Evolutionary conservation across 2,888 invertebrate genomes (phyloP), one percentile per base, ranked within the genome.

Genomic region (Andrena flavipes): DNA sequence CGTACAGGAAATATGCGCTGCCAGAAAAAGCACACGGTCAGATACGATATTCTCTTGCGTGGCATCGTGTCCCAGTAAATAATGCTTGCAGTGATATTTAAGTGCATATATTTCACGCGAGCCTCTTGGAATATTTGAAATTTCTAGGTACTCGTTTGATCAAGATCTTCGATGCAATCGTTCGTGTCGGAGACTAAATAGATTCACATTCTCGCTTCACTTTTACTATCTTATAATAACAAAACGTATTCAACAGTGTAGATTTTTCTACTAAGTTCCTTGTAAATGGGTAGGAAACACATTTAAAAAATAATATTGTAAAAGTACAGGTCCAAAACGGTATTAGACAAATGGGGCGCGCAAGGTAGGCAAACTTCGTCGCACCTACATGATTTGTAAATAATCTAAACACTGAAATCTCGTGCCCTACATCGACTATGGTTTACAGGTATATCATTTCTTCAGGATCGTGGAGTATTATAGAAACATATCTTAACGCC

Each of bases 41-140:
- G 10, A 20, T 62, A 26, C 5, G 54, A 48, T 77, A 78, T 78
- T 63, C 20, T 56, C 60, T 16, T 26, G n/a, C 13, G 23, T 63
- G 70, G 23, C 62, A 70, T 70, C 54, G 6, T 54, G 30, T 56
- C 35, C 13, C 2, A 64, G n/a, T 62, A 10, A 62, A 74, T 51
- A 35, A 72, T 72, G 56, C 30, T 35, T n/a, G 5, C 26, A 26
- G 56, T 29, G 4, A 69, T 5, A 56, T 56, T 51, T 20, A 26
- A 23, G 20, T 56, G 23, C 23, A 10, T 10, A 56, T 23, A 26
- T 20, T 51, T 54, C 8, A 16, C 23, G 20, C 56, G 42, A 54
- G 35, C 23, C 35, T 35, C 35, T 23, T 68, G 33, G 23, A 67
- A 67, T 16, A 54, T 20, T 51, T 33, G 2, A 30, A 33, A 20